phyloP scores from a whole-genome alignment of 2,797 vertebrate species.

The Brachymystax lenok region DNA sequence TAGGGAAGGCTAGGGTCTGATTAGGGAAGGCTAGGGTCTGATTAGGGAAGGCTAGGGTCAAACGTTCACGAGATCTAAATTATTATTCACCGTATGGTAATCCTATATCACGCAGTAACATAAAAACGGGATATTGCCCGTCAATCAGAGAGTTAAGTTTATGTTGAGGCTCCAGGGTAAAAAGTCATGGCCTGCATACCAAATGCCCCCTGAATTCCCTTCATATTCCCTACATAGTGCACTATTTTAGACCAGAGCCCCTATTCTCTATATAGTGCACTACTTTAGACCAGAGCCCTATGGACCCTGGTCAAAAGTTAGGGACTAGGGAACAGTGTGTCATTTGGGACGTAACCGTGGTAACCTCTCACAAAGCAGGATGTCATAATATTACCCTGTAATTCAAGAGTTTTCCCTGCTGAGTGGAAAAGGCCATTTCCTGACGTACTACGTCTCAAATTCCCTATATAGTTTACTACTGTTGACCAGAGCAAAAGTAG shows the following conservation, averaged over 20 bases:
- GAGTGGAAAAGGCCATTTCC: constrained; percentile 30
- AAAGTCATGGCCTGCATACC: not conserved
- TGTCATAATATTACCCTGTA: constrained; percentile 45
- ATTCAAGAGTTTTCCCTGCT: constrained; percentile 37
- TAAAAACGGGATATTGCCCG: constrained; percentile 13
- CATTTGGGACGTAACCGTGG: not conserved
- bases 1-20: too few species aligned
- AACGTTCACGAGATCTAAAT: not conserved
- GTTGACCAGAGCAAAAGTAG: not conserved
- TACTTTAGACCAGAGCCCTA: too few species aligned
- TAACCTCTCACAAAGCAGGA: constrained; percentile 34
- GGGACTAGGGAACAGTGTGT: not conserved
- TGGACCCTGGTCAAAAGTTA: too few species aligned
- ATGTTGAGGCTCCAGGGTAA: constrained; percentile 27
- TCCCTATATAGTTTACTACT: too few species aligned
- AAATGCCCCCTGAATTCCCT: too few species aligned
- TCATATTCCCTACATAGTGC: too few species aligned
- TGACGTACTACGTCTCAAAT: constrained; percentile 19
- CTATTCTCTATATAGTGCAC: too few species aligned
- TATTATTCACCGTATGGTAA: not conserved
- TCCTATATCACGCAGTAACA: not conserved
- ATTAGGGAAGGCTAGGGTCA: not conserved
- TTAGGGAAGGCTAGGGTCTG: too few species aligned
- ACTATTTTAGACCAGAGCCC: too few species aligned
- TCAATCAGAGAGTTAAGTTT: constrained; percentile 28